Evolutionary conservation across 1,140 invertebrate species (phyloP).

Genomic region (Bradysia coprophila): DNA sequence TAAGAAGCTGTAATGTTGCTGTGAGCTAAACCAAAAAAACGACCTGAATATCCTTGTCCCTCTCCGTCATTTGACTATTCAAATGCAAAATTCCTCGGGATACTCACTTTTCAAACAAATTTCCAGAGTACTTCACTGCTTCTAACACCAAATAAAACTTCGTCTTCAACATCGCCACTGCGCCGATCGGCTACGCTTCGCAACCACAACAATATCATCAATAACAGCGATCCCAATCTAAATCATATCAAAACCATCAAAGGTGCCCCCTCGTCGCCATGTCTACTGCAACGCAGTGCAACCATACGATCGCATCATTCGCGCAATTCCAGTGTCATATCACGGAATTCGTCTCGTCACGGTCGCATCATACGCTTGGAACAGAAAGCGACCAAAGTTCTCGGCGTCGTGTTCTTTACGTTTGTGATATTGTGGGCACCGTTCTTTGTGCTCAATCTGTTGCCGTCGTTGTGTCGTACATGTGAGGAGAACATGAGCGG

Average conservation of each 20-base stretch:
- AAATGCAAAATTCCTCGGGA: too few species aligned
- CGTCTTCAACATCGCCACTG: slow-evolving; percentile 25
- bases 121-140: too few species aligned
- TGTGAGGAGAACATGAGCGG: slow-evolving; percentile 54
- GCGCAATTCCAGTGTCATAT: slow-evolving; percentile 59
- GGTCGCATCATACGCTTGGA: slow-evolving; percentile 65
- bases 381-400: slow-evolving; percentile 86
- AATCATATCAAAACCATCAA: slow-evolving; percentile 10
- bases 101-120: too few species aligned
- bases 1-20: too few species aligned
- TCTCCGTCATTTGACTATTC: too few species aligned
- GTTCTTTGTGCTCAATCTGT: slow-evolving; percentile 76
- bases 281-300: slow-evolving; percentile 22
- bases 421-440: slow-evolving; percentile 88
- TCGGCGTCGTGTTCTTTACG: slow-evolving; percentile 83
- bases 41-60: too few species aligned
- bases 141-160: slow-evolving; percentile 21
- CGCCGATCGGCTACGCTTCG: slow-evolving; percentile 32
- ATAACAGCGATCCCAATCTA: slow-evolving; percentile 7
- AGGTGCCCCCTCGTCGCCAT: slow-evolving; percentile 24
- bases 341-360: slow-evolving; percentile 57
- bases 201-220: slow-evolving; percentile 30
- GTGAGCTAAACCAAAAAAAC: too few species aligned
- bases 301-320: slow-evolving; percentile 41
- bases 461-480: slow-evolving; percentile 55